These are phyloP conservation scores for Drosophila tanythrix DNA, from an alignment of 2,888 invertebrate species.

Conservation along the genomic window DNA sequence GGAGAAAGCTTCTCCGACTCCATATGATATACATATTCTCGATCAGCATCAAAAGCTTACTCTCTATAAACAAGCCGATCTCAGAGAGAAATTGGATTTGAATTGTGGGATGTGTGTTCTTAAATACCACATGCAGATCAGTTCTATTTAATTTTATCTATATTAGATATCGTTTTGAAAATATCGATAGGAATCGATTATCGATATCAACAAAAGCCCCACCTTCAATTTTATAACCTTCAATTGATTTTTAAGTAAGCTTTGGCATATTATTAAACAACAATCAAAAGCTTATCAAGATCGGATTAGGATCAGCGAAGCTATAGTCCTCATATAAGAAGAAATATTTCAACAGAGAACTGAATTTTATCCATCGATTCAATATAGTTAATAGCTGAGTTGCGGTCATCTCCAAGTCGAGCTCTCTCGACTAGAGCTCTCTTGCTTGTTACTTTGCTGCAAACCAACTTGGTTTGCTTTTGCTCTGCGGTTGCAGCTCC, in stretches of 20 bases:
- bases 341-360: not conserved
- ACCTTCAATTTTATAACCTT: not conserved
- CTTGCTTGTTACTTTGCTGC: not conserved
- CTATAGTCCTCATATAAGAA: not conserved
- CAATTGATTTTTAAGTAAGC: too few relatives aligned
- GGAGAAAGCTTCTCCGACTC: too few relatives aligned
- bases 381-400: not conserved
- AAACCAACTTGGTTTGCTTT: slow-evolving; percentile 44
- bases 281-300: not conserved
- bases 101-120: not conserved
- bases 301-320: not conserved
- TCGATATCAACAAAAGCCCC: not conserved
- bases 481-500: slow-evolving; percentile 51
- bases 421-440: not conserved
- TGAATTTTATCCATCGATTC: not conserved
- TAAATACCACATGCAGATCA: not conserved
- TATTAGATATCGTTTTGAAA: rapidly evolving
- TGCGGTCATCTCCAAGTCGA: not conserved
- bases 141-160: not conserved
- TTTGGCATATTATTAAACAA: not conserved
- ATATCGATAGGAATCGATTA: not conserved
- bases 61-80: not conserved
- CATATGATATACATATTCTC: not conserved
- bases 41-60: not conserved
- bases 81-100: not conserved